Evolutionary conservation across 1,140 invertebrate genomes (phyloP).

Genomic region (Brachionus koreanus): DNA sequence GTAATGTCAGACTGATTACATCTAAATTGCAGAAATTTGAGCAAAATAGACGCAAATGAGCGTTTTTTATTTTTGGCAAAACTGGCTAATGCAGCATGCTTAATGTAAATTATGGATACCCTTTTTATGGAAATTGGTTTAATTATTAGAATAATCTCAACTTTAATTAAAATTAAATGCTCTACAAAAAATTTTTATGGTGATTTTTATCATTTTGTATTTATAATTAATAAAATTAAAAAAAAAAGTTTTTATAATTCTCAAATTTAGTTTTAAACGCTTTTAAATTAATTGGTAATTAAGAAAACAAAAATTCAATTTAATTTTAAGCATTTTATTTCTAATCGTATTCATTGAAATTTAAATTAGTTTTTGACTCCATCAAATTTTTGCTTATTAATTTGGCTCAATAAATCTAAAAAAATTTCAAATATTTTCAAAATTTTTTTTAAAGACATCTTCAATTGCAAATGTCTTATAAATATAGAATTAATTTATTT

Average conservation of each 20-base stretch:
- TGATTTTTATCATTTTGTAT: not conserved
- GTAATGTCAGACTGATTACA: slow-evolving; percentile 23
- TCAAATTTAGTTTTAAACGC: not conserved
- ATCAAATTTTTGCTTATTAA: too few species aligned
- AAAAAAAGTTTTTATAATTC: not conserved
- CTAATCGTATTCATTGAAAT: too few species aligned
- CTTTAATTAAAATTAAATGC: not conserved
- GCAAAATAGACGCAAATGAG: slow-evolving; percentile 25
- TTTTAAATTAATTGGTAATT: too few species aligned
- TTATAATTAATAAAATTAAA: not conserved
- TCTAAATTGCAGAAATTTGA: slow-evolving; percentile 39
- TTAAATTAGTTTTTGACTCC: too few species aligned
- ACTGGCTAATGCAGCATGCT: not conserved
- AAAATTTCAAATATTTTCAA: too few species aligned
- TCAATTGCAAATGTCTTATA: too few species aligned
- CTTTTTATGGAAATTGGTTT: not conserved
- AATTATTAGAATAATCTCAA: not conserved
- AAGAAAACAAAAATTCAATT: not conserved
- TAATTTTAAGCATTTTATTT: too few species aligned
- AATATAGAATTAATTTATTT: too few species aligned
- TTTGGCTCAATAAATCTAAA: too few species aligned
- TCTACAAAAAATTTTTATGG: not conserved
- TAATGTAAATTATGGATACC: not conserved
- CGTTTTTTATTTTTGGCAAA: not conserved
- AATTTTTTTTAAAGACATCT: too few species aligned